phyloP scores from a whole-genome alignment of 1,140 invertebrate species.

The Drosophila nasuta region DNA sequence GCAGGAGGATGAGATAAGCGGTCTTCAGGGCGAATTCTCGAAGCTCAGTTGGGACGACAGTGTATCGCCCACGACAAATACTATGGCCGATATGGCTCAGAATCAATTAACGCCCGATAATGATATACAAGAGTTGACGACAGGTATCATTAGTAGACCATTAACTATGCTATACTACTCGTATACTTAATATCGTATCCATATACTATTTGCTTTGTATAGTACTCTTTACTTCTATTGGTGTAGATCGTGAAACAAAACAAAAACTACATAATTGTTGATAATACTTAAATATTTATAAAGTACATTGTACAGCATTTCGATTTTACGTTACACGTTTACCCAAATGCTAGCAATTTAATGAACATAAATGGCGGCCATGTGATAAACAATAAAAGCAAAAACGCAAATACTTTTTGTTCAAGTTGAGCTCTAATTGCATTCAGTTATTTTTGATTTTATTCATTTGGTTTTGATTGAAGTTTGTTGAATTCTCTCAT shows the following conservation, averaged over 20 bases:
- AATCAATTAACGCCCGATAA: slow-evolving; percentile 83
- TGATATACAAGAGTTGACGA: slow-evolving; percentile 80
- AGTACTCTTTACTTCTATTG: slow-evolving; percentile 39
- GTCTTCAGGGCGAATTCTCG: slow-evolving; percentile 80
- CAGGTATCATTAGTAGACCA: slow-evolving; percentile 72
- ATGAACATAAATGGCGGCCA: slow-evolving; percentile 56
- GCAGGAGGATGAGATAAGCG: slow-evolving; percentile 80
- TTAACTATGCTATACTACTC: slow-evolving; percentile 22
- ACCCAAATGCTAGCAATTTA: slow-evolving; percentile 39
- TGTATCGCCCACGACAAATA: slow-evolving; percentile 81
- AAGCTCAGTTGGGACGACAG: slow-evolving; percentile 85
- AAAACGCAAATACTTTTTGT: slow-evolving; percentile 65
- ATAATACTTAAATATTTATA: slow-evolving; percentile 7
- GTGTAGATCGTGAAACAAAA: slow-evolving; percentile 41
- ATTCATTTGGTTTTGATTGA: slow-evolving; percentile 19
- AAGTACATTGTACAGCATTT: slow-evolving; percentile 41
- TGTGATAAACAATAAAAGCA: slow-evolving; percentile 19
- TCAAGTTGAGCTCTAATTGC: slow-evolving; percentile 85
- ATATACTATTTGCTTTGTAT: slow-evolving; percentile 48
- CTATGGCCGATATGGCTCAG: slow-evolving; percentile 80
- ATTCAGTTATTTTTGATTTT: slow-evolving; percentile 58
- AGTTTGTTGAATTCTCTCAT: slow-evolving; percentile 48
- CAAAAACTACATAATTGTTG: slow-evolving; percentile 29
- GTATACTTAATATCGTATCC: slow-evolving; percentile 8
- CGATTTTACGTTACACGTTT: slow-evolving; percentile 40